Conservation (phyloP, 2,113 vertebrate species). For the Psophia crepitans region DNA sequence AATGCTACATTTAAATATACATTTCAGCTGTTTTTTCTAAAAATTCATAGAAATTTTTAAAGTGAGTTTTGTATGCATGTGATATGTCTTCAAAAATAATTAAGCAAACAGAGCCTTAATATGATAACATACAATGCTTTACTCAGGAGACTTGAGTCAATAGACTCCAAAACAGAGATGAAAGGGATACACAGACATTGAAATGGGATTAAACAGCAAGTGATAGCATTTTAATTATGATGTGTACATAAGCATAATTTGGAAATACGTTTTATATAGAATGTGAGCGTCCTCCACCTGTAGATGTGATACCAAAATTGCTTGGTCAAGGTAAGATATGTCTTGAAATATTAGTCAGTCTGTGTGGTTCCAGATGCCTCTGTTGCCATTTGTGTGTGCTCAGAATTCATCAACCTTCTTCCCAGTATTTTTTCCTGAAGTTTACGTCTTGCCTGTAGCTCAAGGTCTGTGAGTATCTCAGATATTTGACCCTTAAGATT, state of each 20-base stretch:
- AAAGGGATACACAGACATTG: not conserved
- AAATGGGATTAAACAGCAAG: not conserved
- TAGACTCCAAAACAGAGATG: not conserved
- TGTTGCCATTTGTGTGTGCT: accelerated
- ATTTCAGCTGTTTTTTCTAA: not conserved
- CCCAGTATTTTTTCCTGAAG: not conserved
- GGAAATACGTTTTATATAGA: not conserved
- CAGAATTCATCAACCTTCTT: not conserved
- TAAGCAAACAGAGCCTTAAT: not conserved
- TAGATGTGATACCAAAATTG: not conserved
- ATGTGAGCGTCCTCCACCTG: not conserved
- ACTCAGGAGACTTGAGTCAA: not conserved
- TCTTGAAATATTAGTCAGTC: not conserved
- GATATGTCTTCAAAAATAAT: not conserved
- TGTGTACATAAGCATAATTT: not conserved
- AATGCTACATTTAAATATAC: not conserved
- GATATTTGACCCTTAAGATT: not conserved
- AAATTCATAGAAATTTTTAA: not conserved
- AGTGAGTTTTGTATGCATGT: not conserved
- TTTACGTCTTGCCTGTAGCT: not conserved
- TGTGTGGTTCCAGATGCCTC: not conserved
- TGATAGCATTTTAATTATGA: not conserved
- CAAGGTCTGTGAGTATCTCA: not conserved
- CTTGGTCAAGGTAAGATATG: not conserved
- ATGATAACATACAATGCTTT: not conserved